Conservation (phyloP, 2,888 invertebrate genomes). For the Microdon myrmicae region DNA sequence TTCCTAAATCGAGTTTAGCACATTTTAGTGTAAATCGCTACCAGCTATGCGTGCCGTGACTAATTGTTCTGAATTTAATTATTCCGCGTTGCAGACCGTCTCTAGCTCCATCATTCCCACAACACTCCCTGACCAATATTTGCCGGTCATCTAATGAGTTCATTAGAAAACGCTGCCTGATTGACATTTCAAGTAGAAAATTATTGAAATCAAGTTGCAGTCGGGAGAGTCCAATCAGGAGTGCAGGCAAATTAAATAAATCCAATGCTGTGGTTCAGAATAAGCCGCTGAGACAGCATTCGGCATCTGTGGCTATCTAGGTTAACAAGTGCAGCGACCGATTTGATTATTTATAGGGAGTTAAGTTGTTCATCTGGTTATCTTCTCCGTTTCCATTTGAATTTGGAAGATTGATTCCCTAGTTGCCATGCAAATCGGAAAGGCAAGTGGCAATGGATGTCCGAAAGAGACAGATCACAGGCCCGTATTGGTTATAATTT, state of each 20-base stretch:
- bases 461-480: constrained; percentile 9
- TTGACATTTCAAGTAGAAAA: constrained; percentile 43
- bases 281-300: no score
- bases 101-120: no score
- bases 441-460: neutral
- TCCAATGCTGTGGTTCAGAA: constrained; percentile 27
- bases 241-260: constrained; percentile 14
- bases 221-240: constrained; percentile 3
- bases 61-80: constrained; percentile 46
- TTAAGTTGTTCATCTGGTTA: no score
- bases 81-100: constrained; percentile 18
- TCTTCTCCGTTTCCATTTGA: no score
- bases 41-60: constrained; percentile 40
- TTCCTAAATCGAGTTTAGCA: constrained; percentile 14
- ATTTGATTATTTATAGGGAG: constrained; percentile 22
- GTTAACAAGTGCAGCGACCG: constrained; percentile 13
- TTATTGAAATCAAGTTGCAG: constrained; percentile 40
- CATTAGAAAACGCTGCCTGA: constrained; percentile 35
- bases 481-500: constrained; percentile 1
- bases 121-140: constrained; percentile 7
- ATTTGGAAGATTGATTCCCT: constrained; percentile 14
- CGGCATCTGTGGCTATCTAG: neutral
- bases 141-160: constrained; percentile 30
- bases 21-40: constrained; percentile 19
- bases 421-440: constrained; percentile 16